These are phyloP conservation scores for Antigone vipio DNA, from an alignment of 2,113 vertebrate genomes.

Conservation along the genomic window DNA sequence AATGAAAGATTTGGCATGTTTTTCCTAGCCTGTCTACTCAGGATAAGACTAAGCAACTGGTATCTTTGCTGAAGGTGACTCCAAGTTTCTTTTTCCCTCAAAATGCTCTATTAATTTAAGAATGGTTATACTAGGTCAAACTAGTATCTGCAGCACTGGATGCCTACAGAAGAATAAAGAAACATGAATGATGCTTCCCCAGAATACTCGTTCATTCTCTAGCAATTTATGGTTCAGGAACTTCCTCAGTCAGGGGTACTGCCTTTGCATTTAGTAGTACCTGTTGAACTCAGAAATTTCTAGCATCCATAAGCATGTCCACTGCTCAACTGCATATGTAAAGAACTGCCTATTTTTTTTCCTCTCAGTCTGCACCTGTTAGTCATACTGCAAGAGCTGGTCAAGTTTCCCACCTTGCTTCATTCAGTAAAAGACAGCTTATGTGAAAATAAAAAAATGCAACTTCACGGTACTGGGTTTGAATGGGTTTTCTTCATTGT, in stretches of 20 bases:
- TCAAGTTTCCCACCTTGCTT: background rate
- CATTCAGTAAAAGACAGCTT: background rate
- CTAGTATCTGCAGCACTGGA: background rate
- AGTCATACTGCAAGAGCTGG: background rate
- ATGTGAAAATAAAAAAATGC: background rate
- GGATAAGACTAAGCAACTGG: background rate
- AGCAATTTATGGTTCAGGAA: background rate
- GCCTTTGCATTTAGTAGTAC: background rate
- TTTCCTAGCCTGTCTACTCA: background rate
- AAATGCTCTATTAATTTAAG: background rate
- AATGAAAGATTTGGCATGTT: background rate
- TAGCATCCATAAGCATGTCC: background rate
- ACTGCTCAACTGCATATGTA: background rate
- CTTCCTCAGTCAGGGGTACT: background rate
- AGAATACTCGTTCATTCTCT: background rate
- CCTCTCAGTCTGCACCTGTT: background rate
- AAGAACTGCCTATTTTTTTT: background rate
- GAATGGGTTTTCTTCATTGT: background rate
- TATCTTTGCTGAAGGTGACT: background rate
- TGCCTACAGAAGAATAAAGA: background rate
- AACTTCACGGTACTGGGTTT: background rate
- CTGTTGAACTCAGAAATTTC: background rate
- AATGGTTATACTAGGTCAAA: background rate
- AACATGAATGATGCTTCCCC: background rate
- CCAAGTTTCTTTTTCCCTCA: background rate